phyloP scores from a whole-genome alignment of 1,140 invertebrate species.

The Eupeodes corollae region DNA sequence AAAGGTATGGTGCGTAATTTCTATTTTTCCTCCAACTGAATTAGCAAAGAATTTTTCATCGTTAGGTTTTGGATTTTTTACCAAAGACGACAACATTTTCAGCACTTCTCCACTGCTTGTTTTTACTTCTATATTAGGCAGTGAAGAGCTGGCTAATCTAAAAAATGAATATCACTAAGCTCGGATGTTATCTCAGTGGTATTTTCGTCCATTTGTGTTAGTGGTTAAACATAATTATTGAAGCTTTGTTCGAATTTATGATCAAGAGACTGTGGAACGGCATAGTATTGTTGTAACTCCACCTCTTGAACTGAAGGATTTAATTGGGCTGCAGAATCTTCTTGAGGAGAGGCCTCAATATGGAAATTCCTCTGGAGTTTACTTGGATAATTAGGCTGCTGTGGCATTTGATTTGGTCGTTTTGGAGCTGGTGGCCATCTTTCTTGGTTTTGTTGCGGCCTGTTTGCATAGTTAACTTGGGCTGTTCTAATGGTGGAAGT shows the following conservation, averaged over 20 bases:
- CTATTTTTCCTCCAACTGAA: slow-evolving; percentile 1
- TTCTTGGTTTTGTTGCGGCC: too few species aligned
- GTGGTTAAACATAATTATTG: neutral
- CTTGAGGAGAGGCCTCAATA: too few species aligned
- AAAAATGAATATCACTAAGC: slow-evolving; percentile 1
- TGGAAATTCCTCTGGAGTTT: too few species aligned
- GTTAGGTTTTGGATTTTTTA: neutral
- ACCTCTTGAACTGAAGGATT: too few species aligned
- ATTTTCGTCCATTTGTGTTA: neutral
- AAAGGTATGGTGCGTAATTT: slow-evolving; percentile 5
- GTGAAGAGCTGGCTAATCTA: slow-evolving; percentile 3
- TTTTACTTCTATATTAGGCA: slow-evolving; percentile 5
- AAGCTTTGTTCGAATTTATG: neutral
- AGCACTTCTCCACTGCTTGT: slow-evolving; percentile 2
- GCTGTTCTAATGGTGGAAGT: too few species aligned
- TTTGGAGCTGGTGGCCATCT: too few species aligned
- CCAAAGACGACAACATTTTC: slow-evolving; percentile 3
- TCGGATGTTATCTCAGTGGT: neutral
- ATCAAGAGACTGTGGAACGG: too few species aligned
- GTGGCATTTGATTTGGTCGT: too few species aligned
- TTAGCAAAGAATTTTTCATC: neutral
- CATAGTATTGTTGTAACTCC: too few species aligned
- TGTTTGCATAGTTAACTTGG: too few species aligned
- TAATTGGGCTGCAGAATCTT: too few species aligned
- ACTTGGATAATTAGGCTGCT: too few species aligned